These are phyloP conservation scores for Bradysia coprophila DNA, from an alignment of 1,140 invertebrate genomes.

Conservation along the genomic window DNA sequence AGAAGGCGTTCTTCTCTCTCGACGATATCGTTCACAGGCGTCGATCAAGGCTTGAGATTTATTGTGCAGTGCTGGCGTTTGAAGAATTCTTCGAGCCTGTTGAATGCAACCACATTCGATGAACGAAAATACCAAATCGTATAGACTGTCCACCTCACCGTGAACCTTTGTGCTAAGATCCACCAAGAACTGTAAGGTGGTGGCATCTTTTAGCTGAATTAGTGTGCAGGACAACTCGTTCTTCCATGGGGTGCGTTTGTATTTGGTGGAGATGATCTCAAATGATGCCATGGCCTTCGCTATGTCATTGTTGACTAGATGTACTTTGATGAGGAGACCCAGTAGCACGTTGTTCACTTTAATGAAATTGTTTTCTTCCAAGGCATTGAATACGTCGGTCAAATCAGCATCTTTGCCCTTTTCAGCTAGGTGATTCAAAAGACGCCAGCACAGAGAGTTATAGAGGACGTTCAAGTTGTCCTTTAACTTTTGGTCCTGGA, in stretches of 20 bases:
- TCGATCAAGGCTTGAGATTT: conserved; percentile 32
- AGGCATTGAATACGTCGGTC: conserved; percentile 34
- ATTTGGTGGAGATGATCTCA: conserved; percentile 39
- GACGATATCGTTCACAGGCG: conserved; percentile 33
- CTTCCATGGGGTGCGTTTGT: conserved; percentile 48
- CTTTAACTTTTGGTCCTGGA: too few species aligned
- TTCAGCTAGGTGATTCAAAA: conserved; percentile 45
- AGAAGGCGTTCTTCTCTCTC: conserved; percentile 41
- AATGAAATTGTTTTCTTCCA: conserved; percentile 37
- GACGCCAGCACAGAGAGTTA: conserved; percentile 43
- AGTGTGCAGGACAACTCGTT: conserved; percentile 45
- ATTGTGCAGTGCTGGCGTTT: conserved; percentile 50
- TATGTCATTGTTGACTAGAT: conserved; percentile 42
- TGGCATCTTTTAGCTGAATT: conserved; percentile 57
- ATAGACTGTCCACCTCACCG: conserved; percentile 64
- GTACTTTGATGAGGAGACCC: conserved; percentile 49
- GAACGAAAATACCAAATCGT: conserved; percentile 63
- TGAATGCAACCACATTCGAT: conserved; percentile 52
- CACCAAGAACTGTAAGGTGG: conserved; percentile 52
- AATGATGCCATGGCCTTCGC: conserved; percentile 45
- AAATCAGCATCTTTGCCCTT: conserved; percentile 34
- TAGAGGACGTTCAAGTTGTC: too few species aligned
- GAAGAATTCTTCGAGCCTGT: conserved; percentile 64
- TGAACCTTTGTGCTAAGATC: conserved; percentile 56
- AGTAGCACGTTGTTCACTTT: conserved; percentile 37